A percentile compares a stretch with the other conserved stretches of the same genome.
Evolutionary conservation across 1,140 invertebrate species (phyloP).

Genomic region (Cotesia vestalis): DNA sequence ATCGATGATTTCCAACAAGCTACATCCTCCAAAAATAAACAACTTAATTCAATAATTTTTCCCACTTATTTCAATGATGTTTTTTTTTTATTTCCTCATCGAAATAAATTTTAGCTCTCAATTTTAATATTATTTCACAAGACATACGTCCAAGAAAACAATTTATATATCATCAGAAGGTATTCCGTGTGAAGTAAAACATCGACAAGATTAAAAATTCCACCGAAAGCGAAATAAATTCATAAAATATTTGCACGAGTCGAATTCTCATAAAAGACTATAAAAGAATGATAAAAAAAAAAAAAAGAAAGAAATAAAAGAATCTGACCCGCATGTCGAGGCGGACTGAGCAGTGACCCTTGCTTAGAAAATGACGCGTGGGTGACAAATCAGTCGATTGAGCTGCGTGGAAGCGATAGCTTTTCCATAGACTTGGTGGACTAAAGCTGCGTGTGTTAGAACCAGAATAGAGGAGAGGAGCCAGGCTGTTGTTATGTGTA

Average conservation of each 20-base stretch:
- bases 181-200: too few relatives aligned
- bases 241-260: too few relatives aligned
- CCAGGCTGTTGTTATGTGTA: slow-evolving; percentile 35
- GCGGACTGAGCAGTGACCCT: slow-evolving; percentile 8
- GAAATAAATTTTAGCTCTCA: neutral
- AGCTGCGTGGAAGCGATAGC: slow-evolving; percentile 52
- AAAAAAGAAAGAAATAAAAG: neutral
- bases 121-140: neutral
- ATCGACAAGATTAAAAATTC: too few relatives aligned
- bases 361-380: slow-evolving; percentile 61
- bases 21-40: too few relatives aligned
- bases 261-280: too few relatives aligned
- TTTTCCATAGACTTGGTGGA: slow-evolving; percentile 30
- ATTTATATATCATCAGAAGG: too few relatives aligned
- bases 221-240: too few relatives aligned
- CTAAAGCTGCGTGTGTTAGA: slow-evolving; percentile 4
- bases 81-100: too few relatives aligned
- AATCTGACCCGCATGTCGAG: neutral
- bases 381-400: slow-evolving; percentile 65
- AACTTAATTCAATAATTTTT: too few relatives aligned
- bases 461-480: slow-evolving; percentile 46
- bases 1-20: too few relatives aligned
- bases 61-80: neutral
- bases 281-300: neutral
- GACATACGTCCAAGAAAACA: neutral